phyloP scores from a whole-genome alignment of 2,797 vertebrate genomes.

The Spizella passerina region DNA sequence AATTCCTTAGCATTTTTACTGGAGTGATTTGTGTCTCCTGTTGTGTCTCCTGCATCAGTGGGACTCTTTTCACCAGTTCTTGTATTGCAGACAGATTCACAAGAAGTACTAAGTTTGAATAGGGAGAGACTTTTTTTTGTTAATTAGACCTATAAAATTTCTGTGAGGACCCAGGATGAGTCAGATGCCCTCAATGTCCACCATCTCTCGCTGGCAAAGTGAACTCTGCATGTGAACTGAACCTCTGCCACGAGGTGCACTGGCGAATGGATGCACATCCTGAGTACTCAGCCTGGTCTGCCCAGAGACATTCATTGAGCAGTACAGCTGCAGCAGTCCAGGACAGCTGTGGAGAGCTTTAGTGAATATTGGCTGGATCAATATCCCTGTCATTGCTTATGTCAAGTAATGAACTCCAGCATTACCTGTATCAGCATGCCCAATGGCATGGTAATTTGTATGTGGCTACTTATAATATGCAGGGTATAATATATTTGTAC shows the following conservation, averaged over 20 bases:
- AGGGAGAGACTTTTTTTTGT: background rate
- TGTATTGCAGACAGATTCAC: background rate
- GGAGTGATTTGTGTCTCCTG: background rate
- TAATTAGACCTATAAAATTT: background rate
- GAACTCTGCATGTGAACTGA: background rate
- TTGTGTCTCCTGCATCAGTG: background rate
- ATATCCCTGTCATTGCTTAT: background rate
- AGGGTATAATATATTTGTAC: background rate
- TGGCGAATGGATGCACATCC: fast-evolving
- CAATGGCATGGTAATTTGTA: background rate
- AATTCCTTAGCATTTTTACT: background rate
- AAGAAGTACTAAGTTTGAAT: background rate
- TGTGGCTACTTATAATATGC: background rate
- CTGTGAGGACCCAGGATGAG: fast-evolving
- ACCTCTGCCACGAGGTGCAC: fast-evolving
- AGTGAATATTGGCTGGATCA: background rate
- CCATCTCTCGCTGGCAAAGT: background rate
- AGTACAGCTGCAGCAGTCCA: background rate
- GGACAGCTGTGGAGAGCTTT: background rate
- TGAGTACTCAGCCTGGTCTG: background rate
- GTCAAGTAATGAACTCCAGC: background rate
- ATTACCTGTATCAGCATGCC: background rate
- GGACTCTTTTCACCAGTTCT: background rate
- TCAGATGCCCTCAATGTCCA: fast-evolving
- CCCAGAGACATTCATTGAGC: fast-evolving